These are phyloP conservation scores for Tetraneura akinire DNA, from an alignment of 1,140 invertebrate species.

Conservation along the genomic window DNA sequence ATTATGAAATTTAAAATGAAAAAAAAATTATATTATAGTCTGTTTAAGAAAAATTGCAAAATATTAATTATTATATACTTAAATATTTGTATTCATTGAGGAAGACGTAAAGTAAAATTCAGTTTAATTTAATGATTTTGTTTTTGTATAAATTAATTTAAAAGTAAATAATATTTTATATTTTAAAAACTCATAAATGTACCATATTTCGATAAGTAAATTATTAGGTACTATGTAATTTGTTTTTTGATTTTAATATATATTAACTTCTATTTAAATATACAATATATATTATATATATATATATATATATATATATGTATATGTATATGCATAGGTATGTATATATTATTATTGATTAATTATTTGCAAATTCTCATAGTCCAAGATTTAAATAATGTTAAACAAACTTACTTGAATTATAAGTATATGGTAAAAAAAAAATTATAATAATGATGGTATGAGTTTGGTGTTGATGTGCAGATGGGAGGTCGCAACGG, in stretches of 20 bases:
- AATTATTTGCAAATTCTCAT: not conserved
- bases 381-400: not conserved
- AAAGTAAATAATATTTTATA: not conserved
- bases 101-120: not conserved
- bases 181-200: too few species aligned
- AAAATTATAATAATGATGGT: conserved; percentile 19
- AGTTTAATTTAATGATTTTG: not conserved
- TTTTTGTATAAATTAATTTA: conserved; percentile 39
- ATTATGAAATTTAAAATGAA: not conserved
- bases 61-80: not conserved
- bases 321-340: too few species aligned
- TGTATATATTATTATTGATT: too few species aligned
- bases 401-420: not conserved
- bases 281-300: too few species aligned
- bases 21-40: not conserved
- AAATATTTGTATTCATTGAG: not conserved
- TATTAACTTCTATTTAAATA: too few species aligned
- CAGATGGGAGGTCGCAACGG: conserved; percentile 49
- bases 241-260: too few species aligned
- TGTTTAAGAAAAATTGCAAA: not conserved
- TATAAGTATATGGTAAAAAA: not conserved
- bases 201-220: too few species aligned
- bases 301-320: too few species aligned
- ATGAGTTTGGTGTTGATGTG: conserved; percentile 45
- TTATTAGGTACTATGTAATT: too few species aligned